phyloP scores from a whole-genome alignment of 2,113 vertebrate genomes.

The Rhipidura dahli region DNA sequence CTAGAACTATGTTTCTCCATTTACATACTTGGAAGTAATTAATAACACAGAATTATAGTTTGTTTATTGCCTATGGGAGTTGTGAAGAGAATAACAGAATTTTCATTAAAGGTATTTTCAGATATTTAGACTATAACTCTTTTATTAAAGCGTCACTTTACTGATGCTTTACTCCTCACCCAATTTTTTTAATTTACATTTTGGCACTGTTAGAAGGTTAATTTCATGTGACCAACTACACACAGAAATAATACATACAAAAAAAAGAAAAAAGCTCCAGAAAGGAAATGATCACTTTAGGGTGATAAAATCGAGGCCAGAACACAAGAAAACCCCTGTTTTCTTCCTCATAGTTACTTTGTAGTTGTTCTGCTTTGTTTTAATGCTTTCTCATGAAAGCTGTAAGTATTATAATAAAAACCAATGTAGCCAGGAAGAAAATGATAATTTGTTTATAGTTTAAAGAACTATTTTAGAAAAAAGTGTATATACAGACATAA shows the following conservation, averaged over 20 bases:
- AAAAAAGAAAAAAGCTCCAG: not conserved
- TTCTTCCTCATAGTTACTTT: conserved; percentile 44
- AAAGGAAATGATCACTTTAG: conserved; percentile 35
- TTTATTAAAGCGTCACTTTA: not conserved
- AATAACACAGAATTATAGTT: not conserved
- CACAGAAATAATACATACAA: conserved; percentile 22
- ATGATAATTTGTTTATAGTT: not conserved
- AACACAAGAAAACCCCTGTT: not conserved
- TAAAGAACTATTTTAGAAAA: not conserved
- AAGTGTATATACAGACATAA: not conserved
- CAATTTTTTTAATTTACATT: not conserved
- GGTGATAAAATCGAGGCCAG: conserved; percentile 15
- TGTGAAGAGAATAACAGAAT: not conserved
- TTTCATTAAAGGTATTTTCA: not conserved
- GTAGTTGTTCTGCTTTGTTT: conserved; percentile 43
- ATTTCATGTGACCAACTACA: not conserved
- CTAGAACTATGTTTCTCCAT: not conserved
- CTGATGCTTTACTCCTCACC: not conserved
- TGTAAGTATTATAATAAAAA: not conserved
- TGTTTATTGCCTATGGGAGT: not conserved
- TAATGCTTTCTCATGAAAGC: conserved; percentile 17
- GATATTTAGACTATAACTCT: not conserved
- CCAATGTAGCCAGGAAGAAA: conserved; percentile 6
- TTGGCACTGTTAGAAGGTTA: not conserved
- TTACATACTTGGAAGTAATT: not conserved